Conservation (phyloP, 2,797 vertebrate species). For the Atherinosoma microstoma region DNA sequence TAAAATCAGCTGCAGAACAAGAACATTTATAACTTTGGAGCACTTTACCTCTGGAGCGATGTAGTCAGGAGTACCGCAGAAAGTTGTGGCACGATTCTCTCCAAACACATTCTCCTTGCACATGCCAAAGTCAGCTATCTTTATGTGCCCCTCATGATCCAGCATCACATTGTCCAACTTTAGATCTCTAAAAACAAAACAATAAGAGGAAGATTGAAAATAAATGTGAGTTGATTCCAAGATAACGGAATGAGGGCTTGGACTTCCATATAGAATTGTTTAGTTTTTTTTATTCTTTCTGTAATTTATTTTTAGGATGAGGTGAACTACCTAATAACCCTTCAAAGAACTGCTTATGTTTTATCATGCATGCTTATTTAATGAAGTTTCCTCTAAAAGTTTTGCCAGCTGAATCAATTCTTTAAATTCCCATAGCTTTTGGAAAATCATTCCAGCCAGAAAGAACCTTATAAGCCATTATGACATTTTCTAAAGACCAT, state of each 20-base stretch:
- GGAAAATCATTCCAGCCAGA: not conserved
- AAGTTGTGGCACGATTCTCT: constrained; percentile 93
- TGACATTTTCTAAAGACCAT: no score
- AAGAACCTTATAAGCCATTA: no score
- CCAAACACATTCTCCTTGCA: constrained; percentile 95
- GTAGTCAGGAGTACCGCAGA: constrained; percentile 98
- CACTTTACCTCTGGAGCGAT: constrained; percentile 93
- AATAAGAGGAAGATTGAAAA: constrained; percentile 16
- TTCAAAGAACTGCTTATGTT: not conserved
- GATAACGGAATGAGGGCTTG: not conserved
- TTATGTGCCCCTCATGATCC: constrained; percentile 85
- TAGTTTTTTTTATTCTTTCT: not conserved
- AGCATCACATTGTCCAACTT: constrained; percentile 88
- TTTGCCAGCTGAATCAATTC: constrained; percentile 8
- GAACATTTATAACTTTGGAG: not conserved
- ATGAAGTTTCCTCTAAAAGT: not conserved
- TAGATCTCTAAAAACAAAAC: constrained; percentile 77
- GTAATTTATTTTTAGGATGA: not conserved
- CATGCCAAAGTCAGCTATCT: constrained; percentile 99
- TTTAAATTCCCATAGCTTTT: not conserved
- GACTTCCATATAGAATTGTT: not conserved
- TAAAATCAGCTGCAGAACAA: not conserved
- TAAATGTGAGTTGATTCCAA: constrained; percentile 8
- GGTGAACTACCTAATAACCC: not conserved
- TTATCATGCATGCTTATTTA: not conserved